Evolutionary conservation across 2,797 vertebrate genomes (phyloP).

Genomic region (Spinus pinus): DNA sequence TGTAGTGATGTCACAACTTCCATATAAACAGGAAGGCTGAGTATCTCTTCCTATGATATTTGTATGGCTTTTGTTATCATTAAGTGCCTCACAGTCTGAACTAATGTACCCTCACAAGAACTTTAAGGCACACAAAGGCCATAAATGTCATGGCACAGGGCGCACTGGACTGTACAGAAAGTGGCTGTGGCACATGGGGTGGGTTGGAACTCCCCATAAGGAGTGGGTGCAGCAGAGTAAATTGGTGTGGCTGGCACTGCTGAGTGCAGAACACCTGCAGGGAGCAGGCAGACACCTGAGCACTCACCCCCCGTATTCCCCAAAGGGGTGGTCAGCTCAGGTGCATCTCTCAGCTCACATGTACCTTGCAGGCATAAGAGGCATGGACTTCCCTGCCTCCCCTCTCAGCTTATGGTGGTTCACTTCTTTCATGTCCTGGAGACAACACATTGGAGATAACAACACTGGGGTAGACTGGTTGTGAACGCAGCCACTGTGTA

Average conservation of each 20-base stretch:
- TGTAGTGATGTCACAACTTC: background rate
- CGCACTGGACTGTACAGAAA: accelerated
- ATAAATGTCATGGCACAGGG: background rate
- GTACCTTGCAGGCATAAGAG: background rate
- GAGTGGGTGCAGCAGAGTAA: background rate
- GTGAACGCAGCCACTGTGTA: background rate
- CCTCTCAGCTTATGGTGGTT: background rate
- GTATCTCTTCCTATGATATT: background rate
- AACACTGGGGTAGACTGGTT: background rate
- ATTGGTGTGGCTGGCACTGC: accelerated
- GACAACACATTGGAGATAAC: background rate
- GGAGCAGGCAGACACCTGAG: background rate
- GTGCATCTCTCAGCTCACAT: background rate
- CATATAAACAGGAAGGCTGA: slow-evolving; percentile 22
- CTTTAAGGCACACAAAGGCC: background rate
- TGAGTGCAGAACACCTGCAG: background rate
- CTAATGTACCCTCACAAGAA: background rate
- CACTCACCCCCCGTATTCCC: background rate
- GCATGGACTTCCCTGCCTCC: background rate
- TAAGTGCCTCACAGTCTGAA: background rate
- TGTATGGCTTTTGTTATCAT: background rate
- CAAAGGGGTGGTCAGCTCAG: background rate
- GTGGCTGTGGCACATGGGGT: background rate
- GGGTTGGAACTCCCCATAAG: background rate
- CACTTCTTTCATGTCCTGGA: background rate